A percentile compares a stretch with the other conserved stretches of the same genome.
Conservation (phyloP, 2,113 vertebrate species). For the Oreotrochilus melanogaster region DNA sequence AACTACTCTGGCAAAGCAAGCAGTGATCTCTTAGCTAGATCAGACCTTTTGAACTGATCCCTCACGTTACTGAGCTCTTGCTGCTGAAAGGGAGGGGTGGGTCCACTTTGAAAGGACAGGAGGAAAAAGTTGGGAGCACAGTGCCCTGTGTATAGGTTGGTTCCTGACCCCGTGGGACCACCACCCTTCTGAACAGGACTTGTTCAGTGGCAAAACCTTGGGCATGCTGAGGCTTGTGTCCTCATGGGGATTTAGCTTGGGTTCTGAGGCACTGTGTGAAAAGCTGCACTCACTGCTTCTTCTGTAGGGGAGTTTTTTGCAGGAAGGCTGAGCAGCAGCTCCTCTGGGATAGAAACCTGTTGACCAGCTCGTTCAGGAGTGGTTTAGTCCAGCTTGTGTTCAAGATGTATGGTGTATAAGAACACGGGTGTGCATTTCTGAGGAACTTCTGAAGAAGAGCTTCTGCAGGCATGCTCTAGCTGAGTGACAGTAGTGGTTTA, state of each 20-base stretch:
- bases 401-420: background rate
- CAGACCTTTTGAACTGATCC: background rate
- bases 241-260: background rate
- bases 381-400: background rate
- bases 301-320: background rate
- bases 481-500: background rate
- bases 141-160: background rate
- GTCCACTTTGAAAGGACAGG: background rate
- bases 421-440: fast-evolving
- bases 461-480: fast-evolving
- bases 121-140: background rate
- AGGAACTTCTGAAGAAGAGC: background rate
- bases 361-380: fast-evolving
- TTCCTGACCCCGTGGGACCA: background rate
- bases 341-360: background rate
- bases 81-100: background rate
- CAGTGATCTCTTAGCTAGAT: background rate
- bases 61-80: background rate
- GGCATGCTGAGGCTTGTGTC: background rate
- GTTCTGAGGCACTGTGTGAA: background rate
- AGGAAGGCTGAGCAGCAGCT: background rate
- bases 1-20: background rate
- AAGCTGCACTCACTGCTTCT: background rate
- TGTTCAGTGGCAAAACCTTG: background rate
- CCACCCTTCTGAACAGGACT: background rate